phyloP scores from a whole-genome alignment of 2,113 vertebrate species.

The Tiliqua scincoides region DNA sequence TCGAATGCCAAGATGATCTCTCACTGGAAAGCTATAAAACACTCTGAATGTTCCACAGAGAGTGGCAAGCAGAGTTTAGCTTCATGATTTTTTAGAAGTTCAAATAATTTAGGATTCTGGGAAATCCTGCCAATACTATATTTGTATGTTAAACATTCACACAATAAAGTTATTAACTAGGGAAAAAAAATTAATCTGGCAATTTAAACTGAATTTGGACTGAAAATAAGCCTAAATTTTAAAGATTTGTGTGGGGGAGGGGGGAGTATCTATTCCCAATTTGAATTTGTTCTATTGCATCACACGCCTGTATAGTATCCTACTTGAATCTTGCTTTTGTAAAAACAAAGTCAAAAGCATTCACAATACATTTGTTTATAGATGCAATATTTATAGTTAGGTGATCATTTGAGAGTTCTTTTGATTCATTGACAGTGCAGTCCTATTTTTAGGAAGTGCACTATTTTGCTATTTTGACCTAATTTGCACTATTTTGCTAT shows the following conservation, averaged over 20 bases:
- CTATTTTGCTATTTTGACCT: no score
- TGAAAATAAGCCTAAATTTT: background rate
- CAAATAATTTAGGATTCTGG: conserved; percentile 7
- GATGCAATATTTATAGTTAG: background rate
- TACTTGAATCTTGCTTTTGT: background rate
- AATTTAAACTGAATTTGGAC: background rate
- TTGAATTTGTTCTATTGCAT: background rate
- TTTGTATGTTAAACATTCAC: conserved; percentile 5
- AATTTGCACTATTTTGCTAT: no score
- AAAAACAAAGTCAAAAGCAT: background rate
- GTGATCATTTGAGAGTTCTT: background rate
- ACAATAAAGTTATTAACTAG: background rate
- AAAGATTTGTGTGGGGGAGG: no score
- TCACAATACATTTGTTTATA: conserved; percentile 2
- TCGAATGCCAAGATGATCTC: background rate
- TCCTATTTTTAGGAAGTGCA: no score
- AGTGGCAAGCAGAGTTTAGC: background rate
- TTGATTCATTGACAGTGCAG: background rate
- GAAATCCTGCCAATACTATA: background rate
- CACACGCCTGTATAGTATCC: no score
- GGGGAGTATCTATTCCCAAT: background rate
- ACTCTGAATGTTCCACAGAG: background rate
- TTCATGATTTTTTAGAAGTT: conserved; percentile 17
- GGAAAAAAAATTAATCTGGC: background rate
- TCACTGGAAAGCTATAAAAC: background rate